phyloP scores from a whole-genome alignment of 2,888 invertebrate species.

The Spisula solida region DNA sequence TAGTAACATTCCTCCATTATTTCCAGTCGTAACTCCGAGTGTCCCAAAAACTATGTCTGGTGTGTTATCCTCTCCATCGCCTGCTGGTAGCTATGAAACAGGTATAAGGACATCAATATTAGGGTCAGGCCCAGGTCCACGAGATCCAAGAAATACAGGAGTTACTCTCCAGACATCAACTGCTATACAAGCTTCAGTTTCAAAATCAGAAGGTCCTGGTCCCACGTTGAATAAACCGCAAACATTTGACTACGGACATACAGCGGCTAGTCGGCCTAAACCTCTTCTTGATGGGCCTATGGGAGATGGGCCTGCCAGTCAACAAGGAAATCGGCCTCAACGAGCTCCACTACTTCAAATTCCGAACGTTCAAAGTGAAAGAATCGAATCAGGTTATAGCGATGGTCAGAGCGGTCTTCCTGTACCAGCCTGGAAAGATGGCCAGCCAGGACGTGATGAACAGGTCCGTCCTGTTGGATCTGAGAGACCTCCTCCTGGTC shows the following conservation, averaged over 20 bases:
- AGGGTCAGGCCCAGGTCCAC: background rate
- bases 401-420: background rate
- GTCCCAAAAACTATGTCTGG: constrained; percentile 45
- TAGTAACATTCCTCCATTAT: constrained; percentile 32
- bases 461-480: background rate
- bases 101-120: background rate
- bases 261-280: background rate
- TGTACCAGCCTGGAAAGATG: constrained; percentile 16
- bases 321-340: constrained; percentile 7
- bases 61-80: constrained; percentile 18
- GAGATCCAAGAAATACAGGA: background rate
- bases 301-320: background rate
- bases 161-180: background rate
- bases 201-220: background rate
- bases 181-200: background rate
- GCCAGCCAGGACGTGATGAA: background rate
- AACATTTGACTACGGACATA: constrained; percentile 41
- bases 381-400: background rate
- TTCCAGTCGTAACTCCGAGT: constrained; percentile 44
- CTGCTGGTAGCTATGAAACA: background rate
- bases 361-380: background rate
- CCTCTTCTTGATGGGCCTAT: background rate
- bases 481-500: background rate
- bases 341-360: background rate
- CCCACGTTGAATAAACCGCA: background rate